Conservation (phyloP, 2,888 invertebrate species). For the Bimastos eiseni region DNA sequence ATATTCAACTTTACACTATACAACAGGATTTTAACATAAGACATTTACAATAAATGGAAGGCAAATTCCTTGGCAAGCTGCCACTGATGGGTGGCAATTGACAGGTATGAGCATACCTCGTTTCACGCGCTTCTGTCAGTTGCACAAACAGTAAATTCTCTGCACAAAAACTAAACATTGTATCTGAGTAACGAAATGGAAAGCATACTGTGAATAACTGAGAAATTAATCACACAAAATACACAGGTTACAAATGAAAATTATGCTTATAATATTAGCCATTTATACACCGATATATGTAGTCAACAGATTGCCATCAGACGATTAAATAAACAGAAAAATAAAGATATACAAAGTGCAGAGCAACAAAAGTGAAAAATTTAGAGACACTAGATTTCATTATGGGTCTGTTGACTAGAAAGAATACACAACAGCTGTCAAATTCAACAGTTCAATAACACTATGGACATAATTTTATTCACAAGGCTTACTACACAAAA, state of each 20-base stretch:
- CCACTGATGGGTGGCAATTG: neutral
- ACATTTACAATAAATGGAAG: neutral
- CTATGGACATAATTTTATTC: neutral
- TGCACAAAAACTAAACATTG: neutral
- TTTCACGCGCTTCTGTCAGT: neutral
- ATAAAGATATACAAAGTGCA: slow-evolving; percentile 1
- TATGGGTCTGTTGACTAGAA: slow-evolving; percentile 3
- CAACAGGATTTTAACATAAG: neutral
- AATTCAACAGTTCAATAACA: neutral
- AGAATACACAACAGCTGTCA: neutral
- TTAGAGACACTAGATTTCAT: neutral
- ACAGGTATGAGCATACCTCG: neutral
- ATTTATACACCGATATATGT: neutral
- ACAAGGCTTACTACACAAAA: neutral
- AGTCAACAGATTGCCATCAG: neutral
- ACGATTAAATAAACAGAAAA: neutral
- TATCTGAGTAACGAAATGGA: neutral
- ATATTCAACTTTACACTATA: neutral
- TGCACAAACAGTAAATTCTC: neutral
- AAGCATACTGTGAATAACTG: neutral
- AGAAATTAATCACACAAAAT: neutral
- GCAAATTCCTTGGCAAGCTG: neutral
- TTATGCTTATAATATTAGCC: neutral
- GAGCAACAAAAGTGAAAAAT: neutral
- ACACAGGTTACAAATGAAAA: neutral